Evolutionary conservation across 2,888 invertebrate species (phyloP).

Genomic region (Leucania comma): DNA sequence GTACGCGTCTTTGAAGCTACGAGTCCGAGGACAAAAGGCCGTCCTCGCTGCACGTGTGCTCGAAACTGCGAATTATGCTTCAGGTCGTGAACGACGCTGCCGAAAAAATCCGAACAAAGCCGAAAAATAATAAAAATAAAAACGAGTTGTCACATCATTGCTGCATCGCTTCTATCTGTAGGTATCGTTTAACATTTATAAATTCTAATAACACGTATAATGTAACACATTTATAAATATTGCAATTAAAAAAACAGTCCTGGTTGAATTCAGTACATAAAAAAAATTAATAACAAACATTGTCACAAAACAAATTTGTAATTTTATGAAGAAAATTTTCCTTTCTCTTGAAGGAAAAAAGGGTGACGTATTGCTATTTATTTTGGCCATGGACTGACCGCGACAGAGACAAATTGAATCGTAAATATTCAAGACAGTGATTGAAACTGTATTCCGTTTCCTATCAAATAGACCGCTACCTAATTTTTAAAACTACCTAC

Average conservation of each 20-base stretch:
- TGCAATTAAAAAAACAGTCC: neutral
- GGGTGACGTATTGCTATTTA: neutral
- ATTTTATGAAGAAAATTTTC: slow-evolving; percentile 13
- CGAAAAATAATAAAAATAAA: no score
- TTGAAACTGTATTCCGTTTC: slow-evolving; percentile 26
- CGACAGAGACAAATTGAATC: slow-evolving; percentile 41
- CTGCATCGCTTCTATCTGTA: no score
- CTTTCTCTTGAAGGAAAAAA: slow-evolving; percentile 2
- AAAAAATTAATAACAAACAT: no score
- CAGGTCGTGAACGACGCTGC: no score
- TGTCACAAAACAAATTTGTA: neutral
- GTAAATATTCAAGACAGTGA: slow-evolving; percentile 41
- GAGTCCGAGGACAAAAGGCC: no score
- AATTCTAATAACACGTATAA: neutral
- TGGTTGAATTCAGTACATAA: neutral
- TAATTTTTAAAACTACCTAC: neutral
- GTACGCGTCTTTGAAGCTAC: no score
- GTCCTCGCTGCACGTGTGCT: no score
- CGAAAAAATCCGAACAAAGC: no score
- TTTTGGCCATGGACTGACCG: slow-evolving; percentile 17
- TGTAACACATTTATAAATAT: neutral
- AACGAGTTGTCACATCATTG: neutral
- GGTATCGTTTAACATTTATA: no score
- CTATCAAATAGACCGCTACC: slow-evolving; percentile 1
- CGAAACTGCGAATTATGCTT: no score